These are phyloP conservation scores for Tympanuchus pallidicinctus DNA, from an alignment of 2,113 vertebrate species.

Conservation along the genomic window DNA sequence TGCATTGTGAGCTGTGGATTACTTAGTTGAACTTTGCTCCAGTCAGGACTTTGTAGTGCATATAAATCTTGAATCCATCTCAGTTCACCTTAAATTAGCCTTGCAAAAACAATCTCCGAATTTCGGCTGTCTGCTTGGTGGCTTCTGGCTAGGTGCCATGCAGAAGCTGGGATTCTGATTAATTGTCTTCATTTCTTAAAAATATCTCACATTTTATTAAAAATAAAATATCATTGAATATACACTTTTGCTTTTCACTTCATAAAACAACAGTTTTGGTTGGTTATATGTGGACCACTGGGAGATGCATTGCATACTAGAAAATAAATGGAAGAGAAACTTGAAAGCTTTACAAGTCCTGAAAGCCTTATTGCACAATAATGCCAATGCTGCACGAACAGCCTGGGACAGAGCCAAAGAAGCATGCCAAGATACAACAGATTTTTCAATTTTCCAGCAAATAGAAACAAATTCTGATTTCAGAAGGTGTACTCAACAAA, in stretches of 20 bases:
- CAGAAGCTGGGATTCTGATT: conserved; percentile 77
- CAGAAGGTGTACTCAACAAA: conserved; percentile 74
- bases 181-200: conserved; percentile 79
- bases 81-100: conserved; percentile 80
- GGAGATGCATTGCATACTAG: conserved; percentile 77
- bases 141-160: conserved; percentile 82
- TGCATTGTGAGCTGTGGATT: conserved; percentile 71
- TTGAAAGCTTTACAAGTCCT: conserved; percentile 23
- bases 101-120: conserved; percentile 76
- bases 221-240: conserved; percentile 67
- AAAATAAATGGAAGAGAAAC: conserved; percentile 53
- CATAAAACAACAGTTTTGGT: conserved; percentile 74
- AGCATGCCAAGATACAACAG: conserved; percentile 80
- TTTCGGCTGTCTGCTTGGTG: conserved; percentile 78
- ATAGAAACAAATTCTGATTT: conserved; percentile 83
- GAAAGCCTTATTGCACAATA: conserved; percentile 55
- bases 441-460: conserved; percentile 82
- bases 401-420: conserved; percentile 77
- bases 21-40: conserved; percentile 83
- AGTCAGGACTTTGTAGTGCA: conserved; percentile 79
- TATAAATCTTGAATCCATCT: conserved; percentile 85
- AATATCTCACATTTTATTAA: conserved; percentile 29
- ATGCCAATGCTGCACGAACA: conserved; percentile 51
- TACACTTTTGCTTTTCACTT: conserved; percentile 74
- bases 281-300: conserved; percentile 75